phyloP scores from a whole-genome alignment of 2,113 vertebrate genomes.

The Malurus alboscapulatus region DNA sequence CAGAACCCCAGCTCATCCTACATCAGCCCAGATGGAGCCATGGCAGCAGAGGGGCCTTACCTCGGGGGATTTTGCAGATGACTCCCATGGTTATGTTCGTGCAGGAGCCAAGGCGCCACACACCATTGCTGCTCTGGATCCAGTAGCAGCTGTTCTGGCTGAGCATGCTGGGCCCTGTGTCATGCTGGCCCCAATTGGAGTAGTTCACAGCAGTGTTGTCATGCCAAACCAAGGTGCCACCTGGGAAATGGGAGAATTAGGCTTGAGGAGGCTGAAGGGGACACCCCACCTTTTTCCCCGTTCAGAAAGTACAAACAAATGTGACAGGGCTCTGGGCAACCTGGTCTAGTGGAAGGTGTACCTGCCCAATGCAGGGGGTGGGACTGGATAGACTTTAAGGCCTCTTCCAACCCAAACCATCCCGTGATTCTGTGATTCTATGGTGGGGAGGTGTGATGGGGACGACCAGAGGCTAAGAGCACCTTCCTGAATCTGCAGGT shows the following conservation, averaged over 20 bases:
- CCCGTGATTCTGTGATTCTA: not conserved
- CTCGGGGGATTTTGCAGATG: conserved; percentile 89
- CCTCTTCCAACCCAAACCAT: not conserved
- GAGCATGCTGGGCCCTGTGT: conserved; percentile 86
- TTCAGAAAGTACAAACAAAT: not conserved
- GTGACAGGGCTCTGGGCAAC: not conserved
- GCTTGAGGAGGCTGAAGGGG: not conserved
- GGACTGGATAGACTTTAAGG: not conserved
- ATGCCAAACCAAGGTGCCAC: conserved; percentile 86
- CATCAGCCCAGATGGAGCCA: not conserved
- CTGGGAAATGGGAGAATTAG: conserved; percentile 56
- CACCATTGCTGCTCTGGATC: conserved; percentile 92
- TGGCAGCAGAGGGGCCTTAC: conserved; percentile 59
- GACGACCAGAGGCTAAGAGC: not conserved
- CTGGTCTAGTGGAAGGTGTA: not conserved
- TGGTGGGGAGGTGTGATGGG: not conserved
- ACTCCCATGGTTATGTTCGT: conserved; percentile 90
- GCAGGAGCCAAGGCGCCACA: conserved; percentile 90
- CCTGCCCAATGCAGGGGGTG: not conserved
- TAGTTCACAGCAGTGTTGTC: conserved; percentile 85
- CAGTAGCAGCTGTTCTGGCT: conserved; percentile 96
- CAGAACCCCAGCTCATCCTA: not conserved
- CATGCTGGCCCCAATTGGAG: conserved; percentile 91
- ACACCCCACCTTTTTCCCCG: not conserved
- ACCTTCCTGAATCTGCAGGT: not conserved